Evolutionary conservation across 2,888 invertebrate species (phyloP).

Genomic region (Oeneis ivallda): DNA sequence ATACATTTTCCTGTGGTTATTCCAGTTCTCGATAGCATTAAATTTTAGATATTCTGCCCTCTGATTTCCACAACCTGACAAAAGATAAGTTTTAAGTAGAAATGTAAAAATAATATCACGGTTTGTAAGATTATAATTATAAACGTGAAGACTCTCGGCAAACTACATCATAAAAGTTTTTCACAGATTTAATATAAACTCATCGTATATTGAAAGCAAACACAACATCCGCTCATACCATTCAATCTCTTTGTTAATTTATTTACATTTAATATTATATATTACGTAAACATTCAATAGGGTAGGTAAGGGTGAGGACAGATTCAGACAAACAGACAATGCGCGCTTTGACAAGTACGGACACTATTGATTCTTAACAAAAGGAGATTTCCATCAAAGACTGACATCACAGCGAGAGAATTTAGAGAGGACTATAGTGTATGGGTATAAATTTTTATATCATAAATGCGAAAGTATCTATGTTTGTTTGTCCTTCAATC

Average conservation of each 20-base stretch:
- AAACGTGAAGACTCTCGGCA: no score
- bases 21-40: background rate
- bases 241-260: background rate
- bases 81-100: no score
- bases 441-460: no score
- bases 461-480: no score
- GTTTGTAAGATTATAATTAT: no score
- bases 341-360: background rate
- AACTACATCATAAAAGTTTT: no score
- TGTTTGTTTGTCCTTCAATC: no score
- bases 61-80: no score
- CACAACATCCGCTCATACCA: background rate
- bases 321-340: background rate
- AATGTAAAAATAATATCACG: no score
- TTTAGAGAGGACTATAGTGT: background rate
- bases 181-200: no score
- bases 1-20: conserved; percentile 62
- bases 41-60: no score
- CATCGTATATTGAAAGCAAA: background rate
- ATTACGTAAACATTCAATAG: background rate
- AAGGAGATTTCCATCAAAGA: background rate
- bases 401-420: background rate
- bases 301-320: background rate
- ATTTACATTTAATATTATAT: background rate
- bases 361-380: background rate